phyloP scores from a whole-genome alignment of 2,113 vertebrate genomes.

The Dicentrarchus labrax region DNA sequence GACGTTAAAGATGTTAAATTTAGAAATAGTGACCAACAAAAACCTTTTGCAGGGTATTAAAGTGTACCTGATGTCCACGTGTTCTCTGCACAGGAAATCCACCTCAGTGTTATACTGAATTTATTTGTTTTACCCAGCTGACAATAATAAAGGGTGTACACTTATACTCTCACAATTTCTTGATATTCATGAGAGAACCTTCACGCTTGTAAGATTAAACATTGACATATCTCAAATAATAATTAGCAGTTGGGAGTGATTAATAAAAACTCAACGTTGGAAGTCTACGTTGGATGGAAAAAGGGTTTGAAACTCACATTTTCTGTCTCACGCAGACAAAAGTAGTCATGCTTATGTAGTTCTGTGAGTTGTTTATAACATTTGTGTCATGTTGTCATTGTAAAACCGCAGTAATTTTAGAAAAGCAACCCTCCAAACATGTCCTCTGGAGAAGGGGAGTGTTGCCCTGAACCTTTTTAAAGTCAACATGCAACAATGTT shows the following conservation, averaged over 20 bases:
- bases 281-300: neutral
- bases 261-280: neutral
- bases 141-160: neutral
- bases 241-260: neutral
- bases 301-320: neutral
- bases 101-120: neutral
- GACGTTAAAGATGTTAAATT: neutral
- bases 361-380: neutral
- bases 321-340: too few species aligned
- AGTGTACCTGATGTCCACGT: neutral
- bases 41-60: neutral
- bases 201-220: neutral
- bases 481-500: neutral
- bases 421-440: neutral
- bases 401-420: neutral
- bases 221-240: neutral
- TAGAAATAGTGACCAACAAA: neutral
- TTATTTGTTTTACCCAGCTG: neutral
- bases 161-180: neutral
- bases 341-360: neutral
- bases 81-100: neutral
- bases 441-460: neutral
- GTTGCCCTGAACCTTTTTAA: neutral
- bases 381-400: neutral
- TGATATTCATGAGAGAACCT: neutral